Percentiles rank a stretch among this genome's conserved stretches.
phyloP scores from a whole-genome alignment of 2,797 vertebrate genomes.

The Paratrypauchen microcephalus region DNA sequence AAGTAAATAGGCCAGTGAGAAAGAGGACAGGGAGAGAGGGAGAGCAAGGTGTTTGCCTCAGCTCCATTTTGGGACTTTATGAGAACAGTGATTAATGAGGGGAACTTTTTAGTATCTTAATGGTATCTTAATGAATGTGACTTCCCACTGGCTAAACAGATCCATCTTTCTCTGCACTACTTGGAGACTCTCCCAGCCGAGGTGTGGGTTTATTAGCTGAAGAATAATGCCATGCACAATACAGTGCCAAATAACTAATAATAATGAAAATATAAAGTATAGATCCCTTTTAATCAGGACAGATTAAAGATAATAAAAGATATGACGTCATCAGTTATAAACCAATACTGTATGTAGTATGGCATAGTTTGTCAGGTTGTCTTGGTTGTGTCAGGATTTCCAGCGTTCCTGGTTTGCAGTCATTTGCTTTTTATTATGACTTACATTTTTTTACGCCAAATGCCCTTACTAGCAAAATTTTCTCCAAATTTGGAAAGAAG shows the following conservation, averaged over 20 bases:
- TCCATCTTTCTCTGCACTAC: constrained; percentile 31
- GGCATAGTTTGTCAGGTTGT: not conserved
- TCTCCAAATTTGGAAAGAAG: not conserved
- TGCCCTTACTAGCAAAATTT: not conserved
- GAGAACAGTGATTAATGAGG: constrained; percentile 67
- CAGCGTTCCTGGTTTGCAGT: not conserved
- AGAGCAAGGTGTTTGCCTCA: constrained; percentile 39
- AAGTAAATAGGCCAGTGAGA: constrained; percentile 56
- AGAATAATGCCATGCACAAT: not conserved
- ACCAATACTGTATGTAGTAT: not conserved
- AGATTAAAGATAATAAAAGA: not conserved
- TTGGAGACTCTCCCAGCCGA: constrained; percentile 8
- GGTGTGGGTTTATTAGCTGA: constrained; percentile 21
- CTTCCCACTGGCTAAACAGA: constrained; percentile 52
- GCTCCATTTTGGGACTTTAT: constrained; percentile 58
- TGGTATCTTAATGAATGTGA: constrained; percentile 76
- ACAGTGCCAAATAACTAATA: not conserved
- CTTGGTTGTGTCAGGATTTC: not conserved
- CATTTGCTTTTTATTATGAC: not conserved
- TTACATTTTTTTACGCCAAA: not conserved
- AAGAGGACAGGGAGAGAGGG: constrained; percentile 41
- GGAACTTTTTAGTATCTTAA: constrained; percentile 70
- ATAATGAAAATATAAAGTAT: no score
- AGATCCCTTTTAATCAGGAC: no score
- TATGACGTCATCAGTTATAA: not conserved